Base-by-base conservation (phyloP, 2,113 vertebrate species). In the Zosterops japonicus region DNA sequence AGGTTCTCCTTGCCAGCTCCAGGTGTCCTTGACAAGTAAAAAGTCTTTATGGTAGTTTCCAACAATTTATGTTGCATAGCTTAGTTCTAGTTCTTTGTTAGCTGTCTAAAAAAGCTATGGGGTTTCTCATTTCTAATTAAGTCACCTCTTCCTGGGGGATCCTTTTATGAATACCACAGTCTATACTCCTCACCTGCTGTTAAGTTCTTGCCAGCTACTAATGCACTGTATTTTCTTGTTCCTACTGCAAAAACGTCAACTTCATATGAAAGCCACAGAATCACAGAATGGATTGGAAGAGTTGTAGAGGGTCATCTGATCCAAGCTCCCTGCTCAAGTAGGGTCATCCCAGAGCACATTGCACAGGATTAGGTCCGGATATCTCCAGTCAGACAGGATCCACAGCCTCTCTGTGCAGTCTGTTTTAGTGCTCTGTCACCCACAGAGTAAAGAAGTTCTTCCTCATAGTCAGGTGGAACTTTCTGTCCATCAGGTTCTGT, bases 61-160 rank as follows among this genome's bases (percentile, higher is more conserved):
- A 91, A 25, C 9, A 39, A 52, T 74, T 81, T 87, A 65, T 50
- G 24, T 71, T 63, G 20, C 60, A 69, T 24, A 89, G 33, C 29
- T 72, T 50, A 33, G n/a, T 78, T 91, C 27, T 61, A 53, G 31
- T 76, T 91, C 61, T 83, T 90, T 8, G 6, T 57, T 83, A 86
- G 23, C 13, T 46, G 33, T 72, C 53, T 68, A 16, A 77, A 74
- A 87, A 82, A 88, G 11, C 53, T 76, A 14, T 13, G 25, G 28
- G 21, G 7, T 69, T 96, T 88, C 71, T 91, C 2, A 56, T 83
- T 90, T 90, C 49, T 93, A 61, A 76, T 92, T 83, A 93, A 83
- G 31, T 83, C 90, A 5, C 55, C 49, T 94, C 46, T 69, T 82
- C 46, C 39, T 80, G 22, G 46, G 42, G 20, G 18, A 90, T 94